Base-by-base conservation (phyloP, 1,140 invertebrate species). In the Lineus longissimus region DNA sequence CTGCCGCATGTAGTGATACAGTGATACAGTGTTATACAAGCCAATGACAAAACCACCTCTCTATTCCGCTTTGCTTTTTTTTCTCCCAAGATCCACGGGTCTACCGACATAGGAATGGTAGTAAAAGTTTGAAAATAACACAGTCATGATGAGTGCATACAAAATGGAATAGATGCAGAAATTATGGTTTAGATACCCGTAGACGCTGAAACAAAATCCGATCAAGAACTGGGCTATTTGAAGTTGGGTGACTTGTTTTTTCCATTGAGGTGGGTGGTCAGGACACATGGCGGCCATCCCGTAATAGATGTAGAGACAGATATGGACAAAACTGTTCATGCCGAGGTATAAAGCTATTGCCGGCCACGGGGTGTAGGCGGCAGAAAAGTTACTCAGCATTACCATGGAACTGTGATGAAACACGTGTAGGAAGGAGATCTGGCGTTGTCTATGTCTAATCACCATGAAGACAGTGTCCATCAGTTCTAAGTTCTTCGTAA, bases 271-370 rank as follows among this genome's bases (percentile, higher is more conserved):
- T 71, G 90, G 93, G 74, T 88, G 88, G 68, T 87, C 74, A 63
- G n/a, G 33, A 57, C 13, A 25, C 40, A 93, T 83, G 0, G 91
- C 89, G 7, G 90, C 87, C 1, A 95, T 77, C 0, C 89, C 91
- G 79, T 96, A 96, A 80, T 97, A 97, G 1, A 88, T 86, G 76
- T 97, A 97, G 89, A 97, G 94, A 15, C 95, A 81, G 0, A 96
- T 90, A 77, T 97, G 93, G 31, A 96, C 92, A 61, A 88, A 89
- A 60, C 91, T 93, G 82, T 97, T 97, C 2, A 94, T 89, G 0
- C 90, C 90, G 17, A 92, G 90, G 41, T 95, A 83, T 19, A 75
- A 62, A 23, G 73, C 72, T 47, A 78, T 78, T 58, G 63, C 74
- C 43, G 71, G 77, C 75, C 75, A 80, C 29, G 79, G 74, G 47